Evolutionary conservation across 2,797 vertebrate genomes (phyloP).

Genomic region (Myoxocephalus aenaeus): DNA sequence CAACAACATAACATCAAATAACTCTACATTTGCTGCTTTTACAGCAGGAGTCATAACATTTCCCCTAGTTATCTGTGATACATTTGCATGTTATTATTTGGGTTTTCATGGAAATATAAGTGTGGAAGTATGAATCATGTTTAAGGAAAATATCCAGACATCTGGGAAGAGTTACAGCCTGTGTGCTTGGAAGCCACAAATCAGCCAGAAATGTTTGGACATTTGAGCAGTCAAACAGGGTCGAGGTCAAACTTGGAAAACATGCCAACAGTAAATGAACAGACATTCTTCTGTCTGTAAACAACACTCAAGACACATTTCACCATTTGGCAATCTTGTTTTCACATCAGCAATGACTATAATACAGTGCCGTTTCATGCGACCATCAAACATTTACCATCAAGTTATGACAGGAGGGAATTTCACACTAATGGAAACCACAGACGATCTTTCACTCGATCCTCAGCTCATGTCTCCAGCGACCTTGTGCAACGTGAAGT

Average conservation of each 20-base stretch:
- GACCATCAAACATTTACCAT: too few species aligned
- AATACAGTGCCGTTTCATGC: not conserved
- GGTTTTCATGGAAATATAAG: not conserved
- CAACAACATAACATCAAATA: not conserved
- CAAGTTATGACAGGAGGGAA: not conserved
- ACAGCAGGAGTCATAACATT: not conserved
- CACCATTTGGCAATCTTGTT: not conserved
- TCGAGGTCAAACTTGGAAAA: slow-evolving; percentile 31
- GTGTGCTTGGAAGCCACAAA: slow-evolving; percentile 33
- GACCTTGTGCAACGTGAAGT: not conserved
- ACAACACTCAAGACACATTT: slow-evolving; percentile 4
- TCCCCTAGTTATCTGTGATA: not conserved
- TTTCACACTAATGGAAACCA: slow-evolving; percentile 19
- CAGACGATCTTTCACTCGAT: not conserved
- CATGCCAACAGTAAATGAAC: not conserved
- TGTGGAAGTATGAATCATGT: not conserved
- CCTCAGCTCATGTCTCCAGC: not conserved
- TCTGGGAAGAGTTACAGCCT: slow-evolving; percentile 42
- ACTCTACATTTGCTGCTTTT: not conserved
- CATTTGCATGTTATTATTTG: not conserved
- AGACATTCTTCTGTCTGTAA: slow-evolving; percentile 12
- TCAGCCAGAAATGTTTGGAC: slow-evolving; percentile 50
- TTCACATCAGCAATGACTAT: not conserved
- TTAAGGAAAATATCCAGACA: slow-evolving; percentile 29
- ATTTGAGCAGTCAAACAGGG: slow-evolving; percentile 10